These are phyloP conservation scores for Andricus curvator DNA, from an alignment of 2,888 invertebrate species.

Conservation along the genomic window DNA sequence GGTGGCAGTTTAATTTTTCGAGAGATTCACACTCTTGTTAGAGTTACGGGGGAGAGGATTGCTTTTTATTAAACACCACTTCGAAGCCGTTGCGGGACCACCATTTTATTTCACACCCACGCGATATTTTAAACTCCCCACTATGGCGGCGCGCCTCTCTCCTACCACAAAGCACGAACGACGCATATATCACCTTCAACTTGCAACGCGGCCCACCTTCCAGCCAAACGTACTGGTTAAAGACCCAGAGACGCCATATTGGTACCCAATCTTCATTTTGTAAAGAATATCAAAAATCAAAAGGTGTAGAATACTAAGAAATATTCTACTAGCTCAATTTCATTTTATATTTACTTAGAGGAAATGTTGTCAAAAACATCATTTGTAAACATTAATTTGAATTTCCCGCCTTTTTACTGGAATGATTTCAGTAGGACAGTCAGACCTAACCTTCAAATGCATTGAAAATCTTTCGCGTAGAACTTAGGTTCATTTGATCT, in stretches of 20 bases:
- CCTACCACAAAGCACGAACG: conserved; percentile 65
- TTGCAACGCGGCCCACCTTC: conserved; percentile 63
- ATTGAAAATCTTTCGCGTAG: no score
- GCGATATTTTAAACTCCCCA: conserved; percentile 68
- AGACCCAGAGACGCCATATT: conserved; percentile 68
- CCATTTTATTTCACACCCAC: conserved; percentile 76
- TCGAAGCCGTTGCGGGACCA: conserved; percentile 59
- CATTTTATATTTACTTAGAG: no score
- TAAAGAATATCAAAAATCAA: not conserved
- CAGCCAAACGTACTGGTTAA: conserved; percentile 53
- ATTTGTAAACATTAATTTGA: no score
- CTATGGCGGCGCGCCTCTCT: conserved; percentile 47
- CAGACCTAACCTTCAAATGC: no score
- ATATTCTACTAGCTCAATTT: no score
- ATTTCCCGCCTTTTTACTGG: no score
- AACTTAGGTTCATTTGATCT: no score
- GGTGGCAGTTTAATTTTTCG: conserved; percentile 13
- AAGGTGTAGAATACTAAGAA: not conserved
- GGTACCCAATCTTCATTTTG: conserved; percentile 59
- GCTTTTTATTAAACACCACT: conserved; percentile 62
- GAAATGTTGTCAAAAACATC: no score
- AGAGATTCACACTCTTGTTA: conserved; percentile 29
- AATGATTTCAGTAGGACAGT: no score
- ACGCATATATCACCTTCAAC: conserved; percentile 73
- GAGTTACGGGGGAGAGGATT: conserved; percentile 30